Evolutionary conservation across 2,113 vertebrate genomes (phyloP).

Genomic region (Siniperca chuatsi): DNA sequence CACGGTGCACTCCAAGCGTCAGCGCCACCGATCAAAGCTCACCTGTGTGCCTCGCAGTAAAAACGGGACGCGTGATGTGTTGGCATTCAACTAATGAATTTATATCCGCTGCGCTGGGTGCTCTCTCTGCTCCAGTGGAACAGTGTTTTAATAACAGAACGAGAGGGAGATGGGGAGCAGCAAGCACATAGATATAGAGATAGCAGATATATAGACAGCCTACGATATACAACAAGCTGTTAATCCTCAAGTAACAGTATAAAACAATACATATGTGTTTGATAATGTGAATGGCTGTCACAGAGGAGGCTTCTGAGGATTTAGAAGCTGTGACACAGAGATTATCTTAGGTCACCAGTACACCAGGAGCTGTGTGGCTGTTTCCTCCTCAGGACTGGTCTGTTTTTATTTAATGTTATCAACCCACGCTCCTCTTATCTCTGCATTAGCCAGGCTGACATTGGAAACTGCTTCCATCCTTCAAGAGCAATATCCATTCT

Average conservation of each 20-base stretch:
- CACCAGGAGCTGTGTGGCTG: background rate
- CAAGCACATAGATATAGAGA: slow-evolving; percentile 20
- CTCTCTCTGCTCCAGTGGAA: slow-evolving; percentile 44
- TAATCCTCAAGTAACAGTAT: background rate
- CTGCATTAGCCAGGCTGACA: slow-evolving; percentile 37
- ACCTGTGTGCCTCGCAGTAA: slow-evolving; percentile 37
- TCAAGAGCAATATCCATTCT: slow-evolving; percentile 35
- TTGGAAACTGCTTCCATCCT: slow-evolving; percentile 38
- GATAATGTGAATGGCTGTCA: slow-evolving; percentile 10
- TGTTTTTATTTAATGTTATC: slow-evolving; percentile 36
- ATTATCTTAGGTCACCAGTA: slow-evolving; percentile 36
- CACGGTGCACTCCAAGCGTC: slow-evolving; percentile 40
- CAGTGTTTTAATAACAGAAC: slow-evolving; percentile 43
- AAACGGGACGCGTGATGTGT: slow-evolving; percentile 1
- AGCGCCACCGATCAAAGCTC: slow-evolving; percentile 56
- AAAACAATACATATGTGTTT: slow-evolving; percentile 13
- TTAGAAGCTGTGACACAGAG: slow-evolving; percentile 1
- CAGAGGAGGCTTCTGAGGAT: background rate
- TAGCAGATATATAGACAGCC: slow-evolving; percentile 18
- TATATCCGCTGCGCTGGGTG: slow-evolving; percentile 33
- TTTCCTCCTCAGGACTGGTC: background rate
- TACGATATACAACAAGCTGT: slow-evolving; percentile 20
- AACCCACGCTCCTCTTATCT: slow-evolving; percentile 40
- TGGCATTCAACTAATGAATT: slow-evolving; percentile 58
- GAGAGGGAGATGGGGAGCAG: slow-evolving; percentile 15